A percentile compares a stretch with the other conserved stretches of the same genome.
Conservation (phyloP, 2,113 vertebrate species). For the Zeus faber region DNA sequence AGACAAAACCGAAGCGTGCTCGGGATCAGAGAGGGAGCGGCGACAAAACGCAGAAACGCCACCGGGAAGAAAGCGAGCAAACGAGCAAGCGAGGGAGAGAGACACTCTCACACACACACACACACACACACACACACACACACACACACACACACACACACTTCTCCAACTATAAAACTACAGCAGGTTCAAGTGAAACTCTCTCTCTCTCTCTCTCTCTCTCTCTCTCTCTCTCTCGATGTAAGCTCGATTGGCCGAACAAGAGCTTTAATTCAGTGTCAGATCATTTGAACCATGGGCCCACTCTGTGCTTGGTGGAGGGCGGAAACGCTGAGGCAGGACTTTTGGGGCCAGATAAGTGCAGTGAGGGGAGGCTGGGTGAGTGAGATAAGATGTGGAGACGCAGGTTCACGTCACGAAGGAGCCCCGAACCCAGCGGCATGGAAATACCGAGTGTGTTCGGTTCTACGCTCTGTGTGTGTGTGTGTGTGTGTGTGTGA, state of each 20-base stretch:
- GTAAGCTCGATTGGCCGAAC: neutral
- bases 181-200: too few species aligned
- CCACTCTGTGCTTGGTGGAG: too few species aligned
- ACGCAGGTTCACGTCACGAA: conserved; percentile 45
- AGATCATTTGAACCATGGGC: too few species aligned
- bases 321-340: too few species aligned
- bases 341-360: conserved; percentile 61
- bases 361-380: conserved; percentile 42
- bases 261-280: too few species aligned
- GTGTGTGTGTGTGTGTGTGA: too few species aligned
- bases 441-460: too few species aligned
- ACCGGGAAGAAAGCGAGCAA: too few species aligned
- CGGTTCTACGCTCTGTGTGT: too few species aligned
- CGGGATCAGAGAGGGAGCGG: conserved; percentile 65
- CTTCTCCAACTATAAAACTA: too few species aligned
- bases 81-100: neutral
- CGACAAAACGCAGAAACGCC: conserved; percentile 65
- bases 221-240: neutral
- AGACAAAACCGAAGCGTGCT: conserved; percentile 73
- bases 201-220: conserved; percentile 12
- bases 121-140: conserved; percentile 1
- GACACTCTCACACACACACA: conserved; percentile 10
- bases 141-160: conserved; percentile 3
- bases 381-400: conserved; percentile 60
- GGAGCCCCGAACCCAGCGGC: conserved; percentile 32